Conservation (phyloP, 2,888 invertebrate genomes). For the Lacanobia oleracea region DNA sequence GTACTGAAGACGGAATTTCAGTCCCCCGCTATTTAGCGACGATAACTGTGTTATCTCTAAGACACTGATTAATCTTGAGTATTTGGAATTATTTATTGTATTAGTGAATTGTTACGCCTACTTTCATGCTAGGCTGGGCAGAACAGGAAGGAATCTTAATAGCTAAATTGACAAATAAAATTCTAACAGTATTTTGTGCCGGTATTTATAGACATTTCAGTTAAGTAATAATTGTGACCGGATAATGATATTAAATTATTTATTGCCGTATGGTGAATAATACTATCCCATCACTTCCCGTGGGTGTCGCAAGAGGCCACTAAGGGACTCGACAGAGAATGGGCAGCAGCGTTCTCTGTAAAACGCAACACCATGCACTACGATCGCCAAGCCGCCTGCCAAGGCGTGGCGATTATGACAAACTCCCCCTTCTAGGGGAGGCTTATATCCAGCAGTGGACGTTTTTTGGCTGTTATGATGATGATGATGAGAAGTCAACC, state of each 20-base stretch:
- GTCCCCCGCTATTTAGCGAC: constrained; percentile 58
- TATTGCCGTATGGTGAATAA: too few species aligned
- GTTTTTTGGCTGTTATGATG: too few species aligned
- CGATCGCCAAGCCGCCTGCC: too few species aligned
- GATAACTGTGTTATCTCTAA: constrained; percentile 47
- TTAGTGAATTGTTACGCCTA: constrained; percentile 21
- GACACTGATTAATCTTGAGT: constrained; percentile 49
- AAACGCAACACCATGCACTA: too few species aligned
- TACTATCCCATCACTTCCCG: too few species aligned
- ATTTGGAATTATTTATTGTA: constrained; percentile 47
- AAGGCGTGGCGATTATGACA: too few species aligned
- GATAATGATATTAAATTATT: background rate
- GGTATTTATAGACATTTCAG: background rate
- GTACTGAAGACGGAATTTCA: constrained; percentile 47
- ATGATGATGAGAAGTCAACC: too few species aligned
- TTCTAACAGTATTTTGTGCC: background rate
- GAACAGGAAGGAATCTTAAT: background rate
- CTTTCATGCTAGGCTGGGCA: constrained; percentile 13
- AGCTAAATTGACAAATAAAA: constrained; percentile 13
- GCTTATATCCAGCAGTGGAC: too few species aligned
- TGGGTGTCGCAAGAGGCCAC: too few species aligned
- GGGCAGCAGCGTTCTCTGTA: too few species aligned
- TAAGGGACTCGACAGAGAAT: too few species aligned
- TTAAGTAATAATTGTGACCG: background rate
- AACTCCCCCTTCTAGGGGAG: too few species aligned